Percentiles rank a stretch among this genome's conserved stretches.
phyloP scores from a whole-genome alignment of 2,888 invertebrate genomes.

The Callinectes sapidus region DNA sequence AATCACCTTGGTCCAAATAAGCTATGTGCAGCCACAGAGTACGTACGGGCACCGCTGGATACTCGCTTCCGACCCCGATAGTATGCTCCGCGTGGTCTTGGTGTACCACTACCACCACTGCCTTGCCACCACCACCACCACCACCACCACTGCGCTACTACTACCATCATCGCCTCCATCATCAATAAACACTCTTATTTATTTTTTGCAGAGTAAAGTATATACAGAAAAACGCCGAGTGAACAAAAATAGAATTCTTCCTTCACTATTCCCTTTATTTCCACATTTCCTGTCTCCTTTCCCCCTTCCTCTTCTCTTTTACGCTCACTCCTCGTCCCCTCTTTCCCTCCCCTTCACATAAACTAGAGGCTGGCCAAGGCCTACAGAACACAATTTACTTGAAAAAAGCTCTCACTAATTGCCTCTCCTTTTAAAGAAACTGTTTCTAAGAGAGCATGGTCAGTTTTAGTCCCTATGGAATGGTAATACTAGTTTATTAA shows the following conservation, averaged over 20 bases:
- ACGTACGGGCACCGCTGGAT: no score
- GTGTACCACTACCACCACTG: no score
- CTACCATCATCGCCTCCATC: neutral
- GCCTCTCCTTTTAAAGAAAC: neutral
- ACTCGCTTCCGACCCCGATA: neutral
- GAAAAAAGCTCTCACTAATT: neutral
- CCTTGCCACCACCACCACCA: no score
- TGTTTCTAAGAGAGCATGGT: neutral
- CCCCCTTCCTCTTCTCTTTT: neutral
- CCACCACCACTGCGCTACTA: no score
- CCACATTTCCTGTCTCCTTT: neutral
- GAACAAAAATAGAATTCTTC: neutral
- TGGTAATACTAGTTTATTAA: neutral
- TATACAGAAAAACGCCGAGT: neutral
- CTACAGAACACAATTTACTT: neutral
- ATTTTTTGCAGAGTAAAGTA: neutral
- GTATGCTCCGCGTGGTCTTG: neutral
- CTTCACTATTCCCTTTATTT: neutral
- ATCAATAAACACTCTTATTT: neutral
- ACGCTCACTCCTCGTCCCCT: neutral
- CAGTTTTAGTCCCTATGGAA: neutral
- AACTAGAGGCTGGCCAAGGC: neutral
- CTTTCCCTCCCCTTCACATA: conserved; percentile 16
- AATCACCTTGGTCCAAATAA: neutral
- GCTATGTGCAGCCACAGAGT: neutral